phyloP scores from a whole-genome alignment of 2,113 vertebrate species.

The Clarias batrachus region DNA sequence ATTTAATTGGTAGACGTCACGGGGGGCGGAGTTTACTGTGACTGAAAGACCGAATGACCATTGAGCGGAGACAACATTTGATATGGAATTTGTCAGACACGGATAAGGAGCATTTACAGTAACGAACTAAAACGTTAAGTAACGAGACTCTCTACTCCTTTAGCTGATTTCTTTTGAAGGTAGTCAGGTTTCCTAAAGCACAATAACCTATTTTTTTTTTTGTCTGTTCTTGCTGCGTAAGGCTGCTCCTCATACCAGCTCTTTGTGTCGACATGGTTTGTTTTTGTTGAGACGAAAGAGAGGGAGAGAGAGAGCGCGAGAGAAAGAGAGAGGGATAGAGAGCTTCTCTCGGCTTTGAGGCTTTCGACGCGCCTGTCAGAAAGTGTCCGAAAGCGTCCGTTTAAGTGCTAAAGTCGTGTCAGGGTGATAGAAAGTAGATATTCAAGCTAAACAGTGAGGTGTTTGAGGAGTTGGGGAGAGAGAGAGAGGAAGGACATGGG shows the following conservation, averaged over 20 bases:
- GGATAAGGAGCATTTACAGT: not conserved
- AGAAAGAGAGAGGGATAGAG: slow-evolving; percentile 17
- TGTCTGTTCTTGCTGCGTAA: slow-evolving; percentile 10
- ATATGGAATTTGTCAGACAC: slow-evolving; percentile 32
- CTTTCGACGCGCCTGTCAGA: slow-evolving; percentile 52
- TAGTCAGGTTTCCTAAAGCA: not conserved
- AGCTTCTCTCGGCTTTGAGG: slow-evolving; percentile 60
- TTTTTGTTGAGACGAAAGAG: slow-evolving; percentile 63
- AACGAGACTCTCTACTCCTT: not conserved
- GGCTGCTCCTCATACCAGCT: slow-evolving; percentile 59
- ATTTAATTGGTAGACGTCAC: slow-evolving; percentile 51
- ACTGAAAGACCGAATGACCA: slow-evolving; percentile 62
- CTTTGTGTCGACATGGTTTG: slow-evolving; percentile 74
- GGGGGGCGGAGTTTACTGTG: slow-evolving; percentile 55
- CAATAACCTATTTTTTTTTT: not conserved
- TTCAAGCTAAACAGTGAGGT: slow-evolving; percentile 44
- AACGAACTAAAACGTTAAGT: not conserved
- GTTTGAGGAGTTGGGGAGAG: slow-evolving; percentile 54
- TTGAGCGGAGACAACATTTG: slow-evolving; percentile 67
- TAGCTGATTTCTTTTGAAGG: not conserved
- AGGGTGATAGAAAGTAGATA: slow-evolving; percentile 8
- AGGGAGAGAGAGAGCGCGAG: slow-evolving; percentile 27
- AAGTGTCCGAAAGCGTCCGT: slow-evolving; percentile 41
- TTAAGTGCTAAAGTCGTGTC: slow-evolving; percentile 28
- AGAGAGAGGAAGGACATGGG: slow-evolving; percentile 79